These are phyloP conservation scores for Zaprionus vittiger DNA, from an alignment of 1,140 invertebrate species.

Conservation along the genomic window DNA sequence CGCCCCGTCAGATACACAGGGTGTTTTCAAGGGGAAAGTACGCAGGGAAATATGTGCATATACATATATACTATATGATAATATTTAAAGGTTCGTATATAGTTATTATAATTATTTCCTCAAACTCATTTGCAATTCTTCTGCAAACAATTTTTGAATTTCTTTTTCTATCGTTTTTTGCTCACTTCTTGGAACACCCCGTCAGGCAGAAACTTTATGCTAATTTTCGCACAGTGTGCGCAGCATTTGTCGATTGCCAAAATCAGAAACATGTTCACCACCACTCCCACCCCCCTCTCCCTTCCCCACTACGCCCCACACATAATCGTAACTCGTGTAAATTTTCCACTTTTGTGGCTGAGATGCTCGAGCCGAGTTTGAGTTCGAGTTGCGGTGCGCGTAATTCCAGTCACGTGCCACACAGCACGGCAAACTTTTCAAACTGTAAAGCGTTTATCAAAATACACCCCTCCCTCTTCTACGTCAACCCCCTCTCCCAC, in stretches of 20 bases:
- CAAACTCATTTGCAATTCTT: slow-evolving; percentile 8
- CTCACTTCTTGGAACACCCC: slow-evolving; percentile 5
- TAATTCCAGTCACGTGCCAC: slow-evolving; percentile 81
- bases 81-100: not conserved
- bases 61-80: not conserved
- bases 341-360: slow-evolving; percentile 43
- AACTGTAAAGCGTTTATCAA: slow-evolving; percentile 82
- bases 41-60: not conserved
- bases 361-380: slow-evolving; percentile 18
- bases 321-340: slow-evolving; percentile 57
- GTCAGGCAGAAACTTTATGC: slow-evolving; percentile 59
- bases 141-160: not conserved
- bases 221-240: slow-evolving; percentile 66
- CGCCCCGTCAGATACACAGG: not conserved
- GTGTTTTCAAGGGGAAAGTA: not conserved
- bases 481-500: not conserved
- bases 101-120: slow-evolving; percentile 1
- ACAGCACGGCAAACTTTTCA: slow-evolving; percentile 73
- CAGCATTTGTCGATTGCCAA: slow-evolving; percentile 77
- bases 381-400: slow-evolving; percentile 45
- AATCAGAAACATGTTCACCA: slow-evolving; percentile 66
- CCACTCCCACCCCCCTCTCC: not conserved
- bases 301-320: slow-evolving; percentile 6
- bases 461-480: slow-evolving; percentile 28
- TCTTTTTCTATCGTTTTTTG: not conserved